phyloP scores from a whole-genome alignment of 2,888 invertebrate genomes.

The Ptychoptera albimana region DNA sequence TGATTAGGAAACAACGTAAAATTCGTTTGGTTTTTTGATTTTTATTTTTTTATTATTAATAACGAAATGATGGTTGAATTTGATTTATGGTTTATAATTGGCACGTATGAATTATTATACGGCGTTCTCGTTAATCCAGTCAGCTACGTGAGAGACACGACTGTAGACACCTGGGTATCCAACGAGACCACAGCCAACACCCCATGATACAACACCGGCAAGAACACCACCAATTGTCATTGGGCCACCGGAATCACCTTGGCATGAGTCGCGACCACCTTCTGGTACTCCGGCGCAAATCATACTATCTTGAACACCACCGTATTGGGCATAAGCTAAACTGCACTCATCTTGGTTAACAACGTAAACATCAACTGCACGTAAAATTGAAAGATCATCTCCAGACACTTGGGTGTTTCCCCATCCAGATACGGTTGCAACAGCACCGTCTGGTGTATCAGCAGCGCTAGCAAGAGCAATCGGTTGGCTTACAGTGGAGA shows the following conservation, averaged over 20 bases:
- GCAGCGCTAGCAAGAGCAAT: slow-evolving; percentile 11
- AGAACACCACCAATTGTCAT: slow-evolving; percentile 19
- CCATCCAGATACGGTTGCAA: slow-evolving; percentile 24
- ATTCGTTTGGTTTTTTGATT: no score
- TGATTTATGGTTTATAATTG: no score
- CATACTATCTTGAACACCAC: slow-evolving; percentile 22
- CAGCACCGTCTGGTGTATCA: slow-evolving; percentile 18
- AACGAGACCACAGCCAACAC: slow-evolving; percentile 20
- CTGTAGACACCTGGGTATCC: slow-evolving; percentile 18
- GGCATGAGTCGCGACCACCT: slow-evolving; percentile 27
- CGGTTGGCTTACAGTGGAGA: slow-evolving; percentile 17
- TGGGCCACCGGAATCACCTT: slow-evolving; percentile 30
- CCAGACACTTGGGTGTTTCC: slow-evolving; percentile 18
- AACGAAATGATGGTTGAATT: no score
- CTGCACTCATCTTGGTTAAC: slow-evolving; percentile 17
- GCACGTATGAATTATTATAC: no score
- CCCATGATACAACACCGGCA: slow-evolving; percentile 32
- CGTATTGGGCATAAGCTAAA: slow-evolving; percentile 15
- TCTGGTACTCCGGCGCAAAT: slow-evolving; percentile 19
- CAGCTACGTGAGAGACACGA: slow-evolving; percentile 5
- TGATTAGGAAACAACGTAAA: no score
- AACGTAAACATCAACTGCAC: slow-evolving; percentile 19
- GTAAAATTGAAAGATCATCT: slow-evolving; percentile 14
- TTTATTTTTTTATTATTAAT: no score
- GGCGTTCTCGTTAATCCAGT: no score